These are phyloP conservation scores for Vidua chalybeata DNA, from an alignment of 2,113 vertebrate genomes.

Conservation along the genomic window DNA sequence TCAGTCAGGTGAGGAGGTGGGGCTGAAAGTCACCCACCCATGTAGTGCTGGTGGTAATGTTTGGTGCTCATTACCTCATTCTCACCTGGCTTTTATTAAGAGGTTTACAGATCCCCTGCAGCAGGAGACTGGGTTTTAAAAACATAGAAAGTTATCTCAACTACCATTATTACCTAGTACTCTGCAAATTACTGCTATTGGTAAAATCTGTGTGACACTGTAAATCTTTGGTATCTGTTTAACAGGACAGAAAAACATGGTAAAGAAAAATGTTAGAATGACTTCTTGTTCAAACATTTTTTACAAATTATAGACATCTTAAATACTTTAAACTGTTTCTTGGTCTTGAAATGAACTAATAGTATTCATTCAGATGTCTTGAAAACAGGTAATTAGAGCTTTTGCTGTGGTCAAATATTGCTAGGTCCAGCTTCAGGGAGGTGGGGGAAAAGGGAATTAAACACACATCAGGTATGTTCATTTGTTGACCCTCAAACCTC, in stretches of 20 bases:
- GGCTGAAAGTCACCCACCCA: background rate
- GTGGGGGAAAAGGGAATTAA: background rate
- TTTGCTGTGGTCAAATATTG: background rate
- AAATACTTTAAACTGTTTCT: background rate
- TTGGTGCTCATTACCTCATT: background rate
- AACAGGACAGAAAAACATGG: background rate
- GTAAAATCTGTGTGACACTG: background rate
- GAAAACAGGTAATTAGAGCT: background rate
- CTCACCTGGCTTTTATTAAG: background rate
- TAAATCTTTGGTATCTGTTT: background rate
- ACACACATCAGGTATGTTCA: accelerated
- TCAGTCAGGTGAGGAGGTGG: background rate
- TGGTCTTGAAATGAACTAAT: background rate
- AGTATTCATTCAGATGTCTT: background rate
- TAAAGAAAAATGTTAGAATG: background rate
- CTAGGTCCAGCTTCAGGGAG: background rate
- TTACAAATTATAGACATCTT: background rate
- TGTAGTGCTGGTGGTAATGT: accelerated
- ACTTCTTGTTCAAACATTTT: background rate
- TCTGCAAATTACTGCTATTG: background rate
- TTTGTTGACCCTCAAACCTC: background rate
- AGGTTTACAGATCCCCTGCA: background rate
- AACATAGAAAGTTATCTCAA: background rate
- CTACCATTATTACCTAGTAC: background rate
- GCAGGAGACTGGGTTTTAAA: background rate